Evolutionary conservation across 2,797 vertebrate species (phyloP).

Genomic region (Cichlasoma orientale): DNA sequence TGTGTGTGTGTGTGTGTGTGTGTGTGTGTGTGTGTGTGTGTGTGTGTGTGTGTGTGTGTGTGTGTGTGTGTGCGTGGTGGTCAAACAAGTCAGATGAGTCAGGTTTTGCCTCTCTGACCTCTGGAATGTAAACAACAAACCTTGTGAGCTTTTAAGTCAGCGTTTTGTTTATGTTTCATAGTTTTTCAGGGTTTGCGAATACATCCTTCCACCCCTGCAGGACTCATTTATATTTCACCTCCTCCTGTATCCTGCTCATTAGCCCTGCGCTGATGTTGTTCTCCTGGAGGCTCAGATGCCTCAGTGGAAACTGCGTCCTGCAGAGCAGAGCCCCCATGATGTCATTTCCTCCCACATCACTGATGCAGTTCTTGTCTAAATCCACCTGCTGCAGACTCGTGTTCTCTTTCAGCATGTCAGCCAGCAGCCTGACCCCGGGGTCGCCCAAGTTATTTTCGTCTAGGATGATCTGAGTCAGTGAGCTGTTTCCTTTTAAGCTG

Average conservation of each 20-base stretch:
- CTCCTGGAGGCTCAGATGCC: conserved; percentile 79
- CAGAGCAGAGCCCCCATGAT: conserved; percentile 74
- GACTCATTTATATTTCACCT: conserved; percentile 62
- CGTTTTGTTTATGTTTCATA: conserved; percentile 23
- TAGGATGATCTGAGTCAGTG: conserved; percentile 77
- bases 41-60: conserved; percentile 14
- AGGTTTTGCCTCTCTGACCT: conserved; percentile 32
- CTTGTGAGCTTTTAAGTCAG: not conserved
- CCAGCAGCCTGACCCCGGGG: conserved; percentile 78
- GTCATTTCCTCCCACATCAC: conserved; percentile 81
- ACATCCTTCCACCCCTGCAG: not conserved
- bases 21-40: conserved; percentile 3
- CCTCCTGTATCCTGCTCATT: conserved; percentile 76
- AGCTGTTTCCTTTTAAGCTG: conserved; percentile 77
- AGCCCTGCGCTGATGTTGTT: conserved; percentile 79
- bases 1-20: conserved; percentile 15
- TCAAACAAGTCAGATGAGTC: conserved; percentile 51
- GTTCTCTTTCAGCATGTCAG: conserved; percentile 75
- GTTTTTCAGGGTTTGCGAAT: not conserved
- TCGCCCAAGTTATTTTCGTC: conserved; percentile 83
- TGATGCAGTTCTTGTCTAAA: conserved; percentile 79
- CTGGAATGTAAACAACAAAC: conserved; percentile 44
- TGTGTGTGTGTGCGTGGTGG: conserved; percentile 21
- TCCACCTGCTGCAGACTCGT: conserved; percentile 76
- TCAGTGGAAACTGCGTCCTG: conserved; percentile 61